These are phyloP conservation scores for Rhabdornis inornatus DNA, from an alignment of 2,113 vertebrate genomes.

Conservation along the genomic window DNA sequence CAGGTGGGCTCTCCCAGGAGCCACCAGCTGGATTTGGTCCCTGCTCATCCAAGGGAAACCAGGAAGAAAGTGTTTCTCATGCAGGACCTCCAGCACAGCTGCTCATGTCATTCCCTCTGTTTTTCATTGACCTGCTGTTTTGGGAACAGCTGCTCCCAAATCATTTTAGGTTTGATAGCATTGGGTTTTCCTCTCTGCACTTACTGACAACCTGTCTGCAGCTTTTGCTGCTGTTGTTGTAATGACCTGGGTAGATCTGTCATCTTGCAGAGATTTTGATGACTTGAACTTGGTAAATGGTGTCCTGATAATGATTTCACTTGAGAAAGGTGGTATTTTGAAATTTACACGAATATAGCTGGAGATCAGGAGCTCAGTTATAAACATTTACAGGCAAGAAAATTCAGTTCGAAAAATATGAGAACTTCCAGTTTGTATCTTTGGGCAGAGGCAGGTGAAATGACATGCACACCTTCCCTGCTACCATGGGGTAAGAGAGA, in stretches of 20 bases:
- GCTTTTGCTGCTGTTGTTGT: background rate
- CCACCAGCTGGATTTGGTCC: background rate
- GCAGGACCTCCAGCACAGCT: background rate
- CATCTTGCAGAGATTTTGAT: background rate
- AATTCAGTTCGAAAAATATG: background rate
- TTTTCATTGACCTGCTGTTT: background rate
- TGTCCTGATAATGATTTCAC: background rate
- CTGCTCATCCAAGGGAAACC: background rate
- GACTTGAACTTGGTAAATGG: background rate
- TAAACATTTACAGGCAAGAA: background rate
- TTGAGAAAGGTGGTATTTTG: background rate
- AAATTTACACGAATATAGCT: background rate
- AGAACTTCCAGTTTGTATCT: background rate
- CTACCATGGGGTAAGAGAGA: background rate
- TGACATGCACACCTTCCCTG: background rate
- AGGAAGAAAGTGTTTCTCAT: accelerated
- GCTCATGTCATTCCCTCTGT: background rate
- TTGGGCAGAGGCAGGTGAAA: background rate
- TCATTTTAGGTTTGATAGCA: background rate
- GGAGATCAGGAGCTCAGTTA: background rate
- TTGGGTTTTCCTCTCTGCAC: background rate
- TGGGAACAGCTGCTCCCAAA: slow-evolving; percentile 4
- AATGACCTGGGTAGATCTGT: background rate
- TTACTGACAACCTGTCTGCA: background rate
- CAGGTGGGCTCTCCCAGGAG: background rate